These are phyloP conservation scores for Acrocephalus arundinaceus DNA, from an alignment of 2,113 vertebrate species.

Conservation along the genomic window DNA sequence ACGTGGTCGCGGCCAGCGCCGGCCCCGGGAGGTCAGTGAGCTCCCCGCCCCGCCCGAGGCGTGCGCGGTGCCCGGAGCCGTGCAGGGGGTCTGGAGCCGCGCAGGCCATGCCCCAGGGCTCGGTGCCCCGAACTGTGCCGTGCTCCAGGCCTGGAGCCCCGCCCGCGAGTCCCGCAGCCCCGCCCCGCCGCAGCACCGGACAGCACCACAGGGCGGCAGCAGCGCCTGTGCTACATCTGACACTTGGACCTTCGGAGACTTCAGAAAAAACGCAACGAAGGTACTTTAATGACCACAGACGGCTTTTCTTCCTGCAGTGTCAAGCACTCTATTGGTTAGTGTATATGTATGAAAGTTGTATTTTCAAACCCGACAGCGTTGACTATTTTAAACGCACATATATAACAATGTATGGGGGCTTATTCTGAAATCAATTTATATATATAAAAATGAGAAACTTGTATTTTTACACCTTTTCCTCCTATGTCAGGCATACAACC, in stretches of 20 bases:
- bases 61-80: neutral
- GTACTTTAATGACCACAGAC: rapidly evolving
- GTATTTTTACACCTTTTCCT: neutral
- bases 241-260: rapidly evolving
- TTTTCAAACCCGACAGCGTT: rapidly evolving
- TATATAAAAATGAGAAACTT: neutral
- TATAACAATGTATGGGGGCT: neutral
- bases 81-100: too few species aligned
- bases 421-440: neutral
- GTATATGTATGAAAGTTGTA: rapidly evolving
- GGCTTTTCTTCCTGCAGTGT: too few species aligned
- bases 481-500: too few species aligned
- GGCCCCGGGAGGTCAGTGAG: rapidly evolving
- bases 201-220: neutral
- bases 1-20: too few species aligned
- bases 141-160: neutral
- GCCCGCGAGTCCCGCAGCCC: too few species aligned
- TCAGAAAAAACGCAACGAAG: rapidly evolving
- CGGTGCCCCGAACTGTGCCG: too few species aligned
- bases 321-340: neutral
- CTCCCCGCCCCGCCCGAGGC: too few species aligned
- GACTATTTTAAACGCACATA: neutral
- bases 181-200: neutral
- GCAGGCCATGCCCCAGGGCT: too few species aligned
- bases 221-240: rapidly evolving